Evolutionary conservation across 1,140 invertebrate species (phyloP).

Genomic region (Zaprionus camerounensis): DNA sequence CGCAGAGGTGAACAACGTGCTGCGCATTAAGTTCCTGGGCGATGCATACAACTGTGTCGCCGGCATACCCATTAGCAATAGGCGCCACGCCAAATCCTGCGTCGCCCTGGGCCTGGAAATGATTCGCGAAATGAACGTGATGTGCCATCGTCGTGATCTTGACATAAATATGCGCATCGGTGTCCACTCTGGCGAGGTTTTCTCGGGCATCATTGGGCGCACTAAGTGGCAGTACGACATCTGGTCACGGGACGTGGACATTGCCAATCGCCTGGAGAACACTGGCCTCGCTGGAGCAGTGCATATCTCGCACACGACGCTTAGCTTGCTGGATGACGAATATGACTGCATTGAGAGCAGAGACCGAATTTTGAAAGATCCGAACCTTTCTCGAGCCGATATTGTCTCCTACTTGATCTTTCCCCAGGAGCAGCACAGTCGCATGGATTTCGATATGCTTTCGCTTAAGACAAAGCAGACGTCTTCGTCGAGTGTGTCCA

Average conservation of each 20-base stretch:
- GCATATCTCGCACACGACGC: constrained; percentile 92
- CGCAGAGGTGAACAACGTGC: constrained; percentile 89
- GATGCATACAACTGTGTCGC: constrained; percentile 96
- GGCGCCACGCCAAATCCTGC: constrained; percentile 93
- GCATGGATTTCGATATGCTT: not conserved
- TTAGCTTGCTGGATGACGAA: constrained; percentile 87
- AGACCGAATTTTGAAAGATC: constrained; percentile 87
- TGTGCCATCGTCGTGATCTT: constrained; percentile 89
- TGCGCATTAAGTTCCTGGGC: constrained; percentile 95
- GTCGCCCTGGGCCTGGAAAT: constrained; percentile 94
- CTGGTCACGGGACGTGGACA: constrained; percentile 97
- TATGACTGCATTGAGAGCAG: constrained; percentile 85
- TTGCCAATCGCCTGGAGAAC: constrained; percentile 97
- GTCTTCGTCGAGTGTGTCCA: not conserved
- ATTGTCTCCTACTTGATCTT: constrained; percentile 89
- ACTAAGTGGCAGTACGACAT: constrained; percentile 98
- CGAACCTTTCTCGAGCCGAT: constrained; percentile 87
- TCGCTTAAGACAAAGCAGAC: not conserved
- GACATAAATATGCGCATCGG: constrained; percentile 97
- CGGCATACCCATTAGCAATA: constrained; percentile 90
- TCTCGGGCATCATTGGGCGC: constrained; percentile 95
- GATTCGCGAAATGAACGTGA: constrained; percentile 93
- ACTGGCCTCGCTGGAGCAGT: constrained; percentile 94
- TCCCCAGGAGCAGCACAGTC: not conserved
- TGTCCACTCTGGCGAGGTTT: constrained; percentile 95